A percentile compares a stretch with the other conserved stretches of the same genome.
Conservation (phyloP, 2,888 invertebrate genomes). For the Mimas tiliae region DNA sequence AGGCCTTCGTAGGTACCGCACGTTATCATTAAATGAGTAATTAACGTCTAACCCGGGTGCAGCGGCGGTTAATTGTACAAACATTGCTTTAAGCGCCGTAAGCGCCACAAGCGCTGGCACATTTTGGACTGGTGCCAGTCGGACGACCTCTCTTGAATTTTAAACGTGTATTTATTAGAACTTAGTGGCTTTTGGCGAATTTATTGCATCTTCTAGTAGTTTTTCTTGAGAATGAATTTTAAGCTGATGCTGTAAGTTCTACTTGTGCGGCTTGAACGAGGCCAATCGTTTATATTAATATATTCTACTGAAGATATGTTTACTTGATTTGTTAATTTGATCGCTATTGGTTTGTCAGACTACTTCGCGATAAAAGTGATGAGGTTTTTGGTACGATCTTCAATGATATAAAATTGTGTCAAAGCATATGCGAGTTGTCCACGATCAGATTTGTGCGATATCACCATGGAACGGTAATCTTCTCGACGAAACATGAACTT, state of each 20-base stretch:
- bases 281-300: not conserved
- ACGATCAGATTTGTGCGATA: no score
- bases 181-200: slow-evolving; percentile 23
- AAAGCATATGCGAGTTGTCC: no score
- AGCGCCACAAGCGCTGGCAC: slow-evolving; percentile 9
- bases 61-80: slow-evolving; percentile 23
- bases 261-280: not conserved
- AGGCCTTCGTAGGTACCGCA: not conserved
- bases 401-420: no score
- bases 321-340: no score
- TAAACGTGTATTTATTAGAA: slow-evolving; percentile 23
- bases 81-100: slow-evolving; percentile 19
- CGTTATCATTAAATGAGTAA: slow-evolving; percentile 23
- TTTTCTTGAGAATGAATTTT: slow-evolving; percentile 16
- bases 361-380: no score
- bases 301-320: not conserved
- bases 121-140: slow-evolving; percentile 15
- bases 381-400: no score
- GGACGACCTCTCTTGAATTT: slow-evolving; percentile 11
- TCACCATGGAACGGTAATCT: no score
- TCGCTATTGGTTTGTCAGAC: no score
- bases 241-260: not conserved
- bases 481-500: no score
- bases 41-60: slow-evolving; percentile 23
- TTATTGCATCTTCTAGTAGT: slow-evolving; percentile 20